Evolutionary conservation across 2,797 vertebrate genomes (phyloP).

Genomic region (Lacerta viridis): DNA sequence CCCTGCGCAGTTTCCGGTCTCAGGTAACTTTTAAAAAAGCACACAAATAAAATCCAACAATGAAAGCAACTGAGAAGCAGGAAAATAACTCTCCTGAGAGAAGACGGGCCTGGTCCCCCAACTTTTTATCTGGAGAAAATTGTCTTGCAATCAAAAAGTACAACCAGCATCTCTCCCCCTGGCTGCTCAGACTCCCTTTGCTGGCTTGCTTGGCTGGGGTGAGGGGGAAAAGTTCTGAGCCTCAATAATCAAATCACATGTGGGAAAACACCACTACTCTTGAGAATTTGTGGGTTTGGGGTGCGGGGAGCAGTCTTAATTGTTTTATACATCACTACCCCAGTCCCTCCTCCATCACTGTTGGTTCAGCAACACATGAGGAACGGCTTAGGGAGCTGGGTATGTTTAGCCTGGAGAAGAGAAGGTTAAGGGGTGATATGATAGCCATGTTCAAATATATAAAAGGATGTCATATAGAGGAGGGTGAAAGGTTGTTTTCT

Average conservation of each 20-base stretch:
- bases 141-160: background rate
- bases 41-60: conserved; percentile 16
- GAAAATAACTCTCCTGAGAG: background rate
- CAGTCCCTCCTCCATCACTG: background rate
- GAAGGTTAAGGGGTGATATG: too few relatives aligned
- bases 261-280: background rate
- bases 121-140: too few relatives aligned
- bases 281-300: background rate
- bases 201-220: too few relatives aligned
- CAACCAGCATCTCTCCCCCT: background rate
- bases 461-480: too few relatives aligned
- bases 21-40: conserved; percentile 86
- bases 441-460: too few relatives aligned
- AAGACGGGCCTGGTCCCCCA: background rate
- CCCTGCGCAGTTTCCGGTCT: conserved; percentile 99
- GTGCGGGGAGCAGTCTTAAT: background rate
- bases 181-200: background rate
- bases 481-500: too few relatives aligned
- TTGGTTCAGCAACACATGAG: background rate
- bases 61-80: background rate
- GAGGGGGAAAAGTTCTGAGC: background rate
- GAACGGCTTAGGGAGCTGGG: too few relatives aligned
- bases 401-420: too few relatives aligned
- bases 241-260: background rate
- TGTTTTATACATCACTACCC: background rate